A percentile compares a stretch with the other conserved stretches of the same genome.
Conservation (phyloP, 2,888 invertebrate genomes). For the Tinea semifulvella region DNA sequence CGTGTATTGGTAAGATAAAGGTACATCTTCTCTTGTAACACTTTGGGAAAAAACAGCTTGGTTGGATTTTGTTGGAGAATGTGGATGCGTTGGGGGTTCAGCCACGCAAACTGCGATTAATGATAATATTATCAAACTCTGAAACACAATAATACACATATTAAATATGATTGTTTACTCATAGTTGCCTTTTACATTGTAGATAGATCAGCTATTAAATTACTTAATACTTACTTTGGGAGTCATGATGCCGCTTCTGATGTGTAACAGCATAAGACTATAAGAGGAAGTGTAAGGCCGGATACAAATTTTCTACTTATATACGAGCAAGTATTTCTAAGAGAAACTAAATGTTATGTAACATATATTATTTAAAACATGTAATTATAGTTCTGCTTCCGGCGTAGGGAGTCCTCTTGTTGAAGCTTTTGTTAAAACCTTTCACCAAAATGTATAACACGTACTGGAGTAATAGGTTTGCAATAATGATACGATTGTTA, state of each 20-base stretch:
- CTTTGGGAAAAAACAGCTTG: constrained; percentile 15
- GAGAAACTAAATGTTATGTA: constrained; percentile 32
- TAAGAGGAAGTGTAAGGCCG: constrained; percentile 26
- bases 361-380: constrained; percentile 26
- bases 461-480: not conserved
- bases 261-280: constrained; percentile 22
- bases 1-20: constrained; percentile 16
- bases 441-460: constrained; percentile 25
- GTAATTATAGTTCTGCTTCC: constrained; percentile 25
- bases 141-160: no score
- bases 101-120: constrained; percentile 7
- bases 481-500: not conserved
- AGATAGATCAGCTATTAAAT: no score
- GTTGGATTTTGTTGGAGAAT: not conserved
- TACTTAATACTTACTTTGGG: constrained; percentile 26
- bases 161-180: no score
- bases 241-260: constrained; percentile 25
- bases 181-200: no score
- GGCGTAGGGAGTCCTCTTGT: constrained; percentile 22
- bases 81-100: not conserved
- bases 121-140: constrained; percentile 12
- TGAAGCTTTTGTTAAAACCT: constrained; percentile 25
- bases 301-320: constrained; percentile 30
- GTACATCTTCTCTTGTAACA: constrained; percentile 15
- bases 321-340: constrained; percentile 30